phyloP scores from a whole-genome alignment of 2,888 invertebrate genomes.

The Lasius fuliginosus region DNA sequence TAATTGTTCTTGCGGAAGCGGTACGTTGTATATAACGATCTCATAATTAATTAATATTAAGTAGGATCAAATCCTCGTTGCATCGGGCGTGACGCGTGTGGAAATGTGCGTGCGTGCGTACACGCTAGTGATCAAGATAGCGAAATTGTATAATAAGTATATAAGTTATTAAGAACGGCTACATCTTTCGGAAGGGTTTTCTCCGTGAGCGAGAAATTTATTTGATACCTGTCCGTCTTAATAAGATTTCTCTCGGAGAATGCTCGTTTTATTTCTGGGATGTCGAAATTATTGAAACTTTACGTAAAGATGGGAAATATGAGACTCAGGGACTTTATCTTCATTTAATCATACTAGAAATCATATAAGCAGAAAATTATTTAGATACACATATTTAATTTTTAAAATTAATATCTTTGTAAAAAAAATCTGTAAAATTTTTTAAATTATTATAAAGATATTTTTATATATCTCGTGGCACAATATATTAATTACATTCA shows the following conservation, averaged over 20 bases:
- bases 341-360: neutral
- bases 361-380: neutral
- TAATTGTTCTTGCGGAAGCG: neutral
- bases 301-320: neutral
- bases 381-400: neutral
- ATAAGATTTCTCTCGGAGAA: slow-evolving; percentile 18
- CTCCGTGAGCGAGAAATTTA: slow-evolving; percentile 33
- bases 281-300: slow-evolving; percentile 19
- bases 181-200: slow-evolving; percentile 18
- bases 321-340: neutral
- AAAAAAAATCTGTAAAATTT: neutral
- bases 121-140: slow-evolving; percentile 57
- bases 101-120: slow-evolving; percentile 22
- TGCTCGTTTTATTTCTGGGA: neutral
- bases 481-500: neutral
- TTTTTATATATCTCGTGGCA: neutral
- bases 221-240: neutral
- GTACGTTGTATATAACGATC: neutral
- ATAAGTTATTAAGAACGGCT: slow-evolving; percentile 64
- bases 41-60: slow-evolving; percentile 11
- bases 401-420: neutral
- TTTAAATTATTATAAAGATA: neutral
- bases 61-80: neutral
- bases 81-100: slow-evolving; percentile 24
- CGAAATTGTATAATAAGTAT: slow-evolving; percentile 64